Evolutionary conservation across 2,113 vertebrate species (phyloP), one percentile per base, ranked within the genome.

Genomic region (Gambusia holbrooki): DNA sequence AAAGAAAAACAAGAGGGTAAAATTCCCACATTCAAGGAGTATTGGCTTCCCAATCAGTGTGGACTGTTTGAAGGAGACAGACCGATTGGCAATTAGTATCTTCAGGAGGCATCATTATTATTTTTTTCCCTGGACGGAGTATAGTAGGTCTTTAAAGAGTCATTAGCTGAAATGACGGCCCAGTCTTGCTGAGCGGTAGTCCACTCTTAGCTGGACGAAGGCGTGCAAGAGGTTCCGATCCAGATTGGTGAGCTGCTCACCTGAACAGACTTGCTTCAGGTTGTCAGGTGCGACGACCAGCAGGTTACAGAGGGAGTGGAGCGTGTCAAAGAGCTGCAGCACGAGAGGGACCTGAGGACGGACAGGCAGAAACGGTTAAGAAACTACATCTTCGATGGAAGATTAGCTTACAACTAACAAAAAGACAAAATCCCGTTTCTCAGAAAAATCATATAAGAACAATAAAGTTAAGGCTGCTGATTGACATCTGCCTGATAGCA

Each of bases 231-330:
- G 97, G 94, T 97, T 98, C 87, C 96, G 96, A 94, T 99, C 98
- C 94, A 99, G 95, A 87, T 97, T 98, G 88, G 97, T 98, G 83
- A 99, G 96, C 75, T 99, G 98, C 89, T 99, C 98, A 76, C 98
- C 98, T 37, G 97, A 99, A 91, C 98, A 99, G 74, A 99, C 97
- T 92, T 99, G 98, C 93, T 99, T 99, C 85, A 99, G 95, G 88
- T 99, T 99, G 94, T 99, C 98, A 25, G 98, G 97, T 77, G 97
- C 97, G 54, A 99, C 98, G 17, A 99, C 98, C 89, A 99, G 94
- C 73, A 99, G 98, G 94, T 99, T 99, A 94, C 97, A 99, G 85
- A 99, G 97, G 83, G 98, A 97, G 73, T 99, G 98, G 89, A 99
- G 95, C 22, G 97, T 98, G 93, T 99, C 98, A 77, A 99, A 99